These are phyloP conservation scores for Cydia fagiglandana DNA, from an alignment of 1,140 invertebrate species.

Conservation along the genomic window DNA sequence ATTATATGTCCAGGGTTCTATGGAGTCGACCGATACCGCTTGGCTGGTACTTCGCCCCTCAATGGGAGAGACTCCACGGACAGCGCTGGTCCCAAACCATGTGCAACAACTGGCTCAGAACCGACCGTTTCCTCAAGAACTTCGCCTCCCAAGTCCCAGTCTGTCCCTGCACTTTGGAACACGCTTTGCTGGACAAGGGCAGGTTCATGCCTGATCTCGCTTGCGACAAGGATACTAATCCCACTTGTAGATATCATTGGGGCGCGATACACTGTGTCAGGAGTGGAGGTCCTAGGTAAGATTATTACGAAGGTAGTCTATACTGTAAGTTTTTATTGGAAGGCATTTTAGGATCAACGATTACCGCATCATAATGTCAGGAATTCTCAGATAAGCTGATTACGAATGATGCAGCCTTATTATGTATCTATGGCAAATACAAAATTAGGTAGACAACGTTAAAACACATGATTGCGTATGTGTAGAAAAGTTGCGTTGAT, in stretches of 20 bases:
- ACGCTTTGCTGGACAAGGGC: slow-evolving; percentile 95
- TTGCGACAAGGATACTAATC: slow-evolving; percentile 95
- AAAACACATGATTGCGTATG: not conserved
- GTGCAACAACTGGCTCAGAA: slow-evolving; percentile 93
- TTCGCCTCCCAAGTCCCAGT: slow-evolving; percentile 91
- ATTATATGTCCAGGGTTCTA: slow-evolving; percentile 81
- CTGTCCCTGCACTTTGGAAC: slow-evolving; percentile 95
- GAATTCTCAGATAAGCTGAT: too few relatives aligned
- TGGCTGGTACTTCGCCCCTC: slow-evolving; percentile 93
- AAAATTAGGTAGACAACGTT: not conserved
- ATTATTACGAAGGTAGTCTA: not conserved
- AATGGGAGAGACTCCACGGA: slow-evolving; percentile 90
- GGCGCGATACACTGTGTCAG: slow-evolving; percentile 95
- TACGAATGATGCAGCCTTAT: too few relatives aligned
- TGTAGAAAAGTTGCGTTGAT: not conserved
- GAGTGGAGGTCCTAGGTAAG: slow-evolving; percentile 94
- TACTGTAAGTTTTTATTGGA: too few relatives aligned
- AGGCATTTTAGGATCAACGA: too few relatives aligned
- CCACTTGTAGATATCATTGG: slow-evolving; percentile 92
- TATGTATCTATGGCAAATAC: not conserved
- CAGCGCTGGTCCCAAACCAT: slow-evolving; percentile 88
- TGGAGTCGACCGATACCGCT: slow-evolving; percentile 96
- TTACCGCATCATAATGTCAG: not conserved
- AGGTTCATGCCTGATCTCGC: slow-evolving; percentile 93
- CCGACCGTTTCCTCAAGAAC: slow-evolving; percentile 92